phyloP scores from a whole-genome alignment of 2,888 invertebrate genomes.

The Ochropleura plecta region DNA sequence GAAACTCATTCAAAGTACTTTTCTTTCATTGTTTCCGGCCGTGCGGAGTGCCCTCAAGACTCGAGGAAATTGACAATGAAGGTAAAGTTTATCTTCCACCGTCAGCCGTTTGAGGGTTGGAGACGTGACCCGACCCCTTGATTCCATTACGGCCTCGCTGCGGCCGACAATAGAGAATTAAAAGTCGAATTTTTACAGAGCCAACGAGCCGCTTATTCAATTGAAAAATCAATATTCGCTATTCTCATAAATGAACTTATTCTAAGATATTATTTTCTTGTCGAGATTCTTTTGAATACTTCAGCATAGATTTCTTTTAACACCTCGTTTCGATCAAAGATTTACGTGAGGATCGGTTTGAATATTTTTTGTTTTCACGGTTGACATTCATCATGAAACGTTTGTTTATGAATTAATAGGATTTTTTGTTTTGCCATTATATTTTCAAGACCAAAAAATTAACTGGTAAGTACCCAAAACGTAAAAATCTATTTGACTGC shows the following conservation, averaged over 20 bases:
- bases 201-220: conserved; percentile 83
- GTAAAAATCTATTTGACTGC: not conserved
- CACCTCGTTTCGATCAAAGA: not conserved
- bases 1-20: conserved; percentile 83
- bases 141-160: conserved; percentile 80
- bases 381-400: not conserved
- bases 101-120: conserved; percentile 86
- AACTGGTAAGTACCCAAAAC: not conserved
- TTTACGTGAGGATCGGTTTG: not conserved
- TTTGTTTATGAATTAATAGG: not conserved
- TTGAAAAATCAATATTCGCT: conserved; percentile 81
- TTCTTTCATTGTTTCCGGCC: conserved; percentile 87
- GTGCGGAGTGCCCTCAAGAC: conserved; percentile 82
- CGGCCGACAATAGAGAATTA: conserved; percentile 83
- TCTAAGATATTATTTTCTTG: conserved; percentile 63
- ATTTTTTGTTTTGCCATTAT: not conserved
- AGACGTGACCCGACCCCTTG: conserved; percentile 86
- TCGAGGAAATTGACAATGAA: conserved; percentile 89
- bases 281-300: conserved; percentile 38
- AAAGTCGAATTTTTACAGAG: conserved; percentile 83
- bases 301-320: conserved; percentile 2
- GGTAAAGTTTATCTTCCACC: conserved; percentile 88
- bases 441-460: not conserved
- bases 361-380: not conserved
- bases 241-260: conserved; percentile 70